Evolutionary conservation across 2,888 invertebrate species (phyloP).

Genomic region (Drosophila recens): DNA sequence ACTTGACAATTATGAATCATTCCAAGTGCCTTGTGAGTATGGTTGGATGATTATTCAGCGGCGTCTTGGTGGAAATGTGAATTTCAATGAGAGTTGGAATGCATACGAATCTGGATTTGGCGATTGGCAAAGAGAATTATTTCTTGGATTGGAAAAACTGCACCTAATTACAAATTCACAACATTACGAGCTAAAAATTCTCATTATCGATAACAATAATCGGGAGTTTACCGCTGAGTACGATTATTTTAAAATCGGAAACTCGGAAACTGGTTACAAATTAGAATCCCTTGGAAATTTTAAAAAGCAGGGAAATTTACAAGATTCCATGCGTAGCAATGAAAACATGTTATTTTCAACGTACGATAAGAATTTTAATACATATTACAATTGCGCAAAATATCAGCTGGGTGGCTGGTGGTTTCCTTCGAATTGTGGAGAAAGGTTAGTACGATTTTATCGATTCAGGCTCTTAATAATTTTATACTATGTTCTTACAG

Average conservation of each 20-base stretch:
- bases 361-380: background rate
- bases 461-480: background rate
- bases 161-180: constrained; percentile 10
- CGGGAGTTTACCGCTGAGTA: accelerated
- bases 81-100: background rate
- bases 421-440: accelerated
- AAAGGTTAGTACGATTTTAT: background rate
- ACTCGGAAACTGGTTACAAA: background rate
- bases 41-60: constrained; percentile 17
- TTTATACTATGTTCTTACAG: background rate
- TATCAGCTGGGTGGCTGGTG: constrained; percentile 1
- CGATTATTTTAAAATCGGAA: constrained; percentile 17
- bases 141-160: constrained; percentile 30
- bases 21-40: background rate
- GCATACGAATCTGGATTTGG: constrained; percentile 15
- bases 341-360: background rate
- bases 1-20: background rate
- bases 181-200: constrained; percentile 2
- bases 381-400: background rate
- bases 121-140: background rate
- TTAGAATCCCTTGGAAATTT: constrained; percentile 17
- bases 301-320: accelerated
- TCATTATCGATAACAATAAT: accelerated
- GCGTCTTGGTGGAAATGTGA: background rate
- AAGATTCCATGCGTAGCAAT: accelerated